Base-by-base conservation (phyloP, 2,888 invertebrate species). In the Noctua pronuba region DNA sequence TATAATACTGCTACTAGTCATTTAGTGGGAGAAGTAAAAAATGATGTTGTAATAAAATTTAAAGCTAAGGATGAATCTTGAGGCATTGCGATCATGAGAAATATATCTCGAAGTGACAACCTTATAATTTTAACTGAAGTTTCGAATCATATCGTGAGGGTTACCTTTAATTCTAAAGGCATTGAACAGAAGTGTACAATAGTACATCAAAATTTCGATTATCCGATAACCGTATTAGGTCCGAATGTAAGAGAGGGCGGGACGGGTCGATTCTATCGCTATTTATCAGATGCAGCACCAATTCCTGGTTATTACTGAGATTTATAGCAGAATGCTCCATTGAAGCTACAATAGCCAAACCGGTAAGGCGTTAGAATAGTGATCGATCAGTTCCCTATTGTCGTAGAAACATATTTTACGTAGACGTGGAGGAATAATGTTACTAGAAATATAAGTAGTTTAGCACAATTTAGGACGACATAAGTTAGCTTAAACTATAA, bases 151-250 rank as follows among this genome's bases (percentile, higher is more conserved):
- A 66, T 60, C 73, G 1, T 77, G 73, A 75, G 58, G 55, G 69
- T 69, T 58, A n/a, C 11, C n/a, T 58, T 83, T 75, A 69, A 75
- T 68, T 41, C 38, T 31, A 8, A 55, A 74, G 55, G 0, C 38
- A 49, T 73, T 77, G 35, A 38, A 75, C 58, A 75, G 46, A 73
- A 81, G 60, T 67, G 13, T 71, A 77, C 65, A 52, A 81, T 73
- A 64, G n/a, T 81, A 71, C 60, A 78, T 78, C 82, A 71, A 75
- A 62, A 69, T 38, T 58, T 66, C n/a, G 74, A 84, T 85, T 31
- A n/a, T 38, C 58, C 13, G 82, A 85, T 84, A 82, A 75, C 77
- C 70, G 46, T 85, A 78, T 84, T 75, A 71, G 77, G 81, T 75
- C 46, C 64, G 60, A 81, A 77, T 75, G 60, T 70, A 49, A 71